Percentiles rank a stretch among this genome's conserved stretches.
phyloP scores from a whole-genome alignment of 2,113 vertebrate species.

The Platysteira castanea region DNA sequence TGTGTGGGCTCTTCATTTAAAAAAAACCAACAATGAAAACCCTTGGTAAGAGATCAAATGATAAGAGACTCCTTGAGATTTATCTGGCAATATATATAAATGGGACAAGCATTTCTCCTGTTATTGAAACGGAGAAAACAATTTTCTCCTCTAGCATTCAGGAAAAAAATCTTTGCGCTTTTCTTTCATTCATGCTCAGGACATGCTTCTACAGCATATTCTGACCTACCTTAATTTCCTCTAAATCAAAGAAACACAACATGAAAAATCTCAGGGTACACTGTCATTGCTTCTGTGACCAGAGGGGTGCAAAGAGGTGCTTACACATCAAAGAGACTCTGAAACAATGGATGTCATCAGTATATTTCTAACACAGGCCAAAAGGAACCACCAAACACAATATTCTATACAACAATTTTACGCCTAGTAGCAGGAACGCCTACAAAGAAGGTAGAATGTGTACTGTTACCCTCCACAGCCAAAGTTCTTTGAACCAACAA shows the following conservation, averaged over 20 bases:
- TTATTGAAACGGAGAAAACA: neutral
- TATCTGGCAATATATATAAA: neutral
- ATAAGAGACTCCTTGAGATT: neutral
- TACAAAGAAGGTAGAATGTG: neutral
- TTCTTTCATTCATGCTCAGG: neutral
- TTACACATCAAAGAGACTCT: neutral
- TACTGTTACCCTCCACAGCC: rapidly evolving
- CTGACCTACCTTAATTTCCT: neutral
- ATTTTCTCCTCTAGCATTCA: neutral
- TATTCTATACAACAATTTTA: neutral
- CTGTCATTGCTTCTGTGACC: neutral
- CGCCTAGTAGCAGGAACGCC: neutral
- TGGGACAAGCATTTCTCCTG: neutral
- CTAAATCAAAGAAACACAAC: neutral
- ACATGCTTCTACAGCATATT: neutral
- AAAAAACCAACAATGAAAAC: neutral
- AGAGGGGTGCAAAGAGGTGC: neutral
- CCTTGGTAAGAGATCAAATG: neutral
- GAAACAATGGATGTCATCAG: neutral
- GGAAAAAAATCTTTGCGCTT: neutral
- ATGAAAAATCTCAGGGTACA: neutral
- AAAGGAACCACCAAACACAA: neutral
- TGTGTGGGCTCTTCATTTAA: neutral
- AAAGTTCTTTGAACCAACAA: neutral
- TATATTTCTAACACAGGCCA: neutral